phyloP scores from a whole-genome alignment of 2,113 vertebrate genomes.

The Pungitius pungitius region DNA sequence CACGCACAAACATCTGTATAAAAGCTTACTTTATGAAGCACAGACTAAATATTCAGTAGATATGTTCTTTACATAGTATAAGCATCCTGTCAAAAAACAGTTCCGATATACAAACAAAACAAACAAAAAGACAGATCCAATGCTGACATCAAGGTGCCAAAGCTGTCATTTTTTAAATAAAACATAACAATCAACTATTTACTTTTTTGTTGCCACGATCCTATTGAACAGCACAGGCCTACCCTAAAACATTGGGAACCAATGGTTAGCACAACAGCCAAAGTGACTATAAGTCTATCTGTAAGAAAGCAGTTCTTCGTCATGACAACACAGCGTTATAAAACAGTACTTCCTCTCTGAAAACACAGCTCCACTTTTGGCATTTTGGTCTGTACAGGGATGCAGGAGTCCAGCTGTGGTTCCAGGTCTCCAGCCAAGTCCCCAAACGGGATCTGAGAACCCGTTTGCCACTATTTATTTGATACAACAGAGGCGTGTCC shows the following conservation, averaged over 20 bases:
- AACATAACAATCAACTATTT: conserved; percentile 68
- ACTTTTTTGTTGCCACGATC: conserved; percentile 71
- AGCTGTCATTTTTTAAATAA: conserved; percentile 68
- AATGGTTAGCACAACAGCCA: conserved; percentile 81
- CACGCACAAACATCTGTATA: conserved; percentile 65
- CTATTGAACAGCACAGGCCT: conserved; percentile 81
- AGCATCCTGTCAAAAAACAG: conserved; percentile 69
- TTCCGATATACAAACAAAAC: conserved; percentile 74
- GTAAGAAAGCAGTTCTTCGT: conserved; percentile 74
- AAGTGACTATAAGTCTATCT: conserved; percentile 72
- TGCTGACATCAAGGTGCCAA: conserved; percentile 75
- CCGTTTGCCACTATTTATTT: conserved; percentile 21
- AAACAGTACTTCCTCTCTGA: conserved; percentile 73
- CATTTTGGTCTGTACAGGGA: conserved; percentile 55
- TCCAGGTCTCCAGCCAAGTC: conserved; percentile 66
- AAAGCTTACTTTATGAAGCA: conserved; percentile 81
- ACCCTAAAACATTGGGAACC: conserved; percentile 80
- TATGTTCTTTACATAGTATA: conserved; percentile 76
- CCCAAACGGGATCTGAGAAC: conserved; percentile 47
- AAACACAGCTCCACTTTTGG: conserved; percentile 61
- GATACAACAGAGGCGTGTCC: conserved; percentile 35
- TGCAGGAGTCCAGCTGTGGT: conserved; percentile 62
- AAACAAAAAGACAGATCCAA: conserved; percentile 68
- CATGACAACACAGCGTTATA: conserved; percentile 70
- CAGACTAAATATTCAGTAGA: conserved; percentile 81